These are phyloP conservation scores for Basileuterus tristriatus DNA, from an alignment of 2,797 vertebrate genomes.

Conservation along the genomic window DNA sequence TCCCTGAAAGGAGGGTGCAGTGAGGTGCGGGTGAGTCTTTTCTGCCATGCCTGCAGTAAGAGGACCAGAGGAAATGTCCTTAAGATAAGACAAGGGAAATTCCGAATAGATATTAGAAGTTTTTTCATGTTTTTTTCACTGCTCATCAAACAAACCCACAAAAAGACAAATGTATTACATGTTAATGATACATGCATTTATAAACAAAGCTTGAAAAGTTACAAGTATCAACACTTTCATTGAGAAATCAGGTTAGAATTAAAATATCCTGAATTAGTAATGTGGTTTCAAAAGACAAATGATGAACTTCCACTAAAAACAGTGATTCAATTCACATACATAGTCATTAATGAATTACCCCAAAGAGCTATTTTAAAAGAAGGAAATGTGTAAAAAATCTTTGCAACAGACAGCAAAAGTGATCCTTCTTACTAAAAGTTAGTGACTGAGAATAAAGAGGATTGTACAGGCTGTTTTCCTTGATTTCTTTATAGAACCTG, in stretches of 20 bases:
- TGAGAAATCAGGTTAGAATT: neutral
- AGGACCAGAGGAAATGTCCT: neutral
- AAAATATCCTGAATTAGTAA: neutral
- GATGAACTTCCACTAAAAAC: neutral
- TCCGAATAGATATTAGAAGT: neutral
- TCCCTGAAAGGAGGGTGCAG: neutral
- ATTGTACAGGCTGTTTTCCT: neutral
- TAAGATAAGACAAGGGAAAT: neutral
- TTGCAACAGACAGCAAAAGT: neutral
- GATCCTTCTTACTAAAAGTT: rapidly evolving
- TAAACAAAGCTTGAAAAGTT: neutral
- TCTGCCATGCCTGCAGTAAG: neutral
- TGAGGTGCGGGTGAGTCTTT: neutral
- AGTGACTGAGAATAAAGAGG: neutral
- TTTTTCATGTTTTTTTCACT: neutral
- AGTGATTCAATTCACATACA: neutral
- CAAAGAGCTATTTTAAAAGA: neutral
- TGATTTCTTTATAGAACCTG: neutral
- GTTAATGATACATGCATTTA: neutral
- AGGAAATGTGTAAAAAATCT: neutral
- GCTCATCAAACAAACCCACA: neutral
- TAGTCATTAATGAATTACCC: neutral
- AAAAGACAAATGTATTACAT: neutral
- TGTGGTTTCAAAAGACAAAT: neutral
- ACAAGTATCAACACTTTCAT: neutral